phyloP scores from a whole-genome alignment of 1,140 invertebrate genomes.

The Pantala flavescens region DNA sequence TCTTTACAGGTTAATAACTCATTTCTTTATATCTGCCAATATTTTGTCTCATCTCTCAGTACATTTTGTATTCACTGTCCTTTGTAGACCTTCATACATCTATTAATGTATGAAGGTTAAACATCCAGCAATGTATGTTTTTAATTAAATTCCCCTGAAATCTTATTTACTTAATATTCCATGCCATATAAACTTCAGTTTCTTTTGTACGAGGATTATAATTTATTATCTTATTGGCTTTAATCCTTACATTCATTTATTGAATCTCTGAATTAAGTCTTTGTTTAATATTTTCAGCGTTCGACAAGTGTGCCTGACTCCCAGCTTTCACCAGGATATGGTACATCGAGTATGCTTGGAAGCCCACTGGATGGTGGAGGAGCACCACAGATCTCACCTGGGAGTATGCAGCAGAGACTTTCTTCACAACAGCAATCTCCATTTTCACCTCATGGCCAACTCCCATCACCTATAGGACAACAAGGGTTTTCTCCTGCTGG shows the following conservation, averaged over 20 bases:
- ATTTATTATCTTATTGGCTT: too few species aligned
- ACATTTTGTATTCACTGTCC: too few species aligned
- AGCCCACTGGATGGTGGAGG: conserved; percentile 23
- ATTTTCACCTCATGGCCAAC: conserved; percentile 36
- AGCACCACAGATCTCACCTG: conserved; percentile 25
- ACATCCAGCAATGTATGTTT: too few species aligned
- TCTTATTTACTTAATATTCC: too few species aligned
- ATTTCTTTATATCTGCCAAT: neutral
- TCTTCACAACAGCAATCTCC: conserved; percentile 35
- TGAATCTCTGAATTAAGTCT: neutral
- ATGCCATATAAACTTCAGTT: too few species aligned
- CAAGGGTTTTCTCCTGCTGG: conserved; percentile 31
- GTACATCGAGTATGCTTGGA: conserved; percentile 32
- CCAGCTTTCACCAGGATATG: conserved; percentile 56
- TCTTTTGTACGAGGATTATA: too few species aligned
- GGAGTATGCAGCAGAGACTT: conserved; percentile 25
- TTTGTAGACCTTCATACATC: too few species aligned
- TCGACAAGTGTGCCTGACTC: conserved; percentile 57
- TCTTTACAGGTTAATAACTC: conserved; percentile 44
- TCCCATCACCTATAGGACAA: conserved; percentile 24
- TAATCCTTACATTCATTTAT: too few species aligned
- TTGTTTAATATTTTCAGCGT: conserved; percentile 38
- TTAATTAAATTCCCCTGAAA: too few species aligned
- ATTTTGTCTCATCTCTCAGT: too few species aligned
- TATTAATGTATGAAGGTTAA: too few species aligned